Base-by-base conservation (phyloP, 2,888 invertebrate genomes). In the Diploptera punctata region DNA sequence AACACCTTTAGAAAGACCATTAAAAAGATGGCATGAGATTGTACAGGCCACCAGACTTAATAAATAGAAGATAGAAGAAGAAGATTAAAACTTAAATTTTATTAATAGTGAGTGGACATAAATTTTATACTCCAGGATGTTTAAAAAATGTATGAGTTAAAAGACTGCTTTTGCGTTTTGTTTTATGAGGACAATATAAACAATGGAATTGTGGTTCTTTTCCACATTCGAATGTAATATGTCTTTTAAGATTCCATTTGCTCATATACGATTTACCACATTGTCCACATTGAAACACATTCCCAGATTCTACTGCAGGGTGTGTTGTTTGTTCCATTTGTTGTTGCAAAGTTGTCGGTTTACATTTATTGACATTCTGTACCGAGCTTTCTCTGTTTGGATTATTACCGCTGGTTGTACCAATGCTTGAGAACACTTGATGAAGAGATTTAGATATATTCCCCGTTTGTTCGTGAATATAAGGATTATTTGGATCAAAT, bases 211-310 rank as follows among this genome's bases (percentile, higher is more conserved):
- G 75, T 1, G 75, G 75, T 33, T 76, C 75, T 54, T 78, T 77
- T 0, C 81, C 81, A 71, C 81, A 82, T n/a, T 77, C 81, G 19
- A 79, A 77, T 61, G 79, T 82, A 31, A 80, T 76, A 68, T 78
- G 78, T 24, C 78, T 74, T 44, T 60, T 61, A 21, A 71, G 65
- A 24, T 67, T 67, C 19, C 71, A 80, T 54, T 75, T 71, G 57
- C 69, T 68, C 9, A 43, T 29, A 67, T 75, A 80, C 19, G 72
- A 62, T 29, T 77, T 77, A 7, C 77, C 76, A 60, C 79, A 79
- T 19, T 75, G 73, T 5, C 70, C 65, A 65, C 79, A 79, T 1
- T 29, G 57, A 57, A 57, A 57, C 26, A 29, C n/a, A 29, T n/a
- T 57, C 16, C 1, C 24, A 13, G 13, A 19, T 2, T 52, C 52